Base-by-base conservation (phyloP, 2,797 vertebrate species). In the Clarias laeviceps region DNA sequence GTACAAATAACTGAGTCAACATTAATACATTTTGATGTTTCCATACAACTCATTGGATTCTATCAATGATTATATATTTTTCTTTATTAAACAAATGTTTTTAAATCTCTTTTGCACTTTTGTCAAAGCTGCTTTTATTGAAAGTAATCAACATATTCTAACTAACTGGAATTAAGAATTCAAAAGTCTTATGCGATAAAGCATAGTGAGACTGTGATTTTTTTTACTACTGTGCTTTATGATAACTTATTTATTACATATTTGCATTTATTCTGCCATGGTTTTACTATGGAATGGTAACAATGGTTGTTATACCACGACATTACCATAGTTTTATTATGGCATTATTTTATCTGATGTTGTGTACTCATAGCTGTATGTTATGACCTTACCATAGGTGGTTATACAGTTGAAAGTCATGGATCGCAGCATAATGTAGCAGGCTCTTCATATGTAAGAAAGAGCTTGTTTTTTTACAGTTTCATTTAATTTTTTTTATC, bases 271-370 rank as follows among this genome's bases (percentile, higher is more conserved):
- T 37, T 34, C 56, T 78, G 20, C 29, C 29, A 59, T 78, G 27
- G 54, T 61, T 78, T 78, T 79, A 62, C 37, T 50, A 61, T 50
- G 17, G 17, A 29, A 45, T 65, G 29, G 54, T 37, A 59, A 34
- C 20, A 37, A 78, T 37, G 56, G 4, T 34, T 78, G 78, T 62
- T 64, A 62, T n/a, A 64, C 37, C 59, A 50, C 27, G 24, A 80
- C 59, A 64, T 64, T 80, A 64, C 61, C 29, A 45, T 65, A 80
- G 61, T 65, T 80, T 18, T 65, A 80, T 65, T 64, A n/a, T 18
- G 34, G 5, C 62, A 45, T 45, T 80, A 18, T 64, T n/a, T 80
- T 18, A 45, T 65, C 15, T 80, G 54, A 78, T 78, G 56, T 54
- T 54, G 2, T 54, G 56, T 15, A 27, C 61, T 64, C n/a, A 14